Conservation (phyloP, 2,888 invertebrate genomes). For the Xylocampa areola region DNA sequence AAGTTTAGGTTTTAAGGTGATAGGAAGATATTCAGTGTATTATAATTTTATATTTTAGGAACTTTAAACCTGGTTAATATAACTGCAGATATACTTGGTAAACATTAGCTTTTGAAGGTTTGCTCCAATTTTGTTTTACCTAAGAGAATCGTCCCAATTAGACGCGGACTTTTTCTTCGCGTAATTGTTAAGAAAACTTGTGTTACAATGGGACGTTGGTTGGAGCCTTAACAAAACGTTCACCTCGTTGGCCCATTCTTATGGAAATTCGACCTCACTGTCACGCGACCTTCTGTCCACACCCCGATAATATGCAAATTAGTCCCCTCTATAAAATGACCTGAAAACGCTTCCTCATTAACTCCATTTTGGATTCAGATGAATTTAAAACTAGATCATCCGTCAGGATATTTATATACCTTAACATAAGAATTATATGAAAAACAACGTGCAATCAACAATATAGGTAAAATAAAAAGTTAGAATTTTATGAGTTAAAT, state of each 20-base stretch:
- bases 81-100: slow-evolving; percentile 38
- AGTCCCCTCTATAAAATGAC: slow-evolving; percentile 82
- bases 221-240: slow-evolving; percentile 82
- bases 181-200: slow-evolving; percentile 76
- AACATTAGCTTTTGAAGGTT: slow-evolving; percentile 40
- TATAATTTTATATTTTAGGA: slow-evolving; percentile 25
- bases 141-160: slow-evolving; percentile 58
- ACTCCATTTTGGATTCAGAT: slow-evolving; percentile 71
- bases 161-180: slow-evolving; percentile 59
- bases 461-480: slow-evolving; percentile 13
- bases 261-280: slow-evolving; percentile 84
- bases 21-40: no score
- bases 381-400: slow-evolving; percentile 61
- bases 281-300: slow-evolving; percentile 88
- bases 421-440: slow-evolving; percentile 8
- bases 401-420: slow-evolving; percentile 42
- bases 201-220: slow-evolving; percentile 75
- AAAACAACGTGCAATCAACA: slow-evolving; percentile 32
- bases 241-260: slow-evolving; percentile 85
- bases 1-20: no score
- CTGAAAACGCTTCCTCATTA: slow-evolving; percentile 84
- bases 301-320: slow-evolving; percentile 88
- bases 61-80: slow-evolving; percentile 35
- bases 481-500: slow-evolving; percentile 40
- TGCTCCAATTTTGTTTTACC: slow-evolving; percentile 50